These are phyloP conservation scores for Stramonita haemastoma DNA, from an alignment of 2,888 invertebrate genomes.

Conservation along the genomic window DNA sequence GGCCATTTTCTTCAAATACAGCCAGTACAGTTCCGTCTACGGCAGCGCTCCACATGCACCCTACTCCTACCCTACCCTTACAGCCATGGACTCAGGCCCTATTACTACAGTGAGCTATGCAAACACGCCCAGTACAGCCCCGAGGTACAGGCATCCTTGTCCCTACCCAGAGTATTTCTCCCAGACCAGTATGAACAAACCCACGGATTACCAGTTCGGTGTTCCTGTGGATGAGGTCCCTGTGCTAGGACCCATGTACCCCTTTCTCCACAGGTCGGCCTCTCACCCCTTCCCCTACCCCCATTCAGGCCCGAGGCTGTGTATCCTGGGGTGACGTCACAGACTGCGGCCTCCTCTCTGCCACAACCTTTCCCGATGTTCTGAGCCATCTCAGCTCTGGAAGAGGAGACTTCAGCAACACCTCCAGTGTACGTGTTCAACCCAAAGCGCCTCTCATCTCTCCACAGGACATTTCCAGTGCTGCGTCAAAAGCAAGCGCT, in stretches of 20 bases:
- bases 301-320: neutral
- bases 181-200: neutral
- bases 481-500: neutral
- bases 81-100: neutral
- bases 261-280: neutral
- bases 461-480: neutral
- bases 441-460: neutral
- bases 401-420: slow-evolving; percentile 25
- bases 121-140: neutral
- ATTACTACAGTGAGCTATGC: neutral
- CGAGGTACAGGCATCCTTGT: neutral
- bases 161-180: neutral
- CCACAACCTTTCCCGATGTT: slow-evolving; percentile 3
- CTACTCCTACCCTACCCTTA: neutral
- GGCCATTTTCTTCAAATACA: neutral
- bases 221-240: neutral
- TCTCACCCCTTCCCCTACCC: neutral
- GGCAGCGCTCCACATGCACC: neutral
- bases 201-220: neutral
- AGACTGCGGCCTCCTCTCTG: neutral
- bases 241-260: neutral
- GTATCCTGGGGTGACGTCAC: neutral
- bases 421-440: neutral
- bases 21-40: neutral
- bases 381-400: slow-evolving; percentile 19